Conservation (phyloP, 2,797 vertebrate species). For the Phrynocephalus forsythii region DNA sequence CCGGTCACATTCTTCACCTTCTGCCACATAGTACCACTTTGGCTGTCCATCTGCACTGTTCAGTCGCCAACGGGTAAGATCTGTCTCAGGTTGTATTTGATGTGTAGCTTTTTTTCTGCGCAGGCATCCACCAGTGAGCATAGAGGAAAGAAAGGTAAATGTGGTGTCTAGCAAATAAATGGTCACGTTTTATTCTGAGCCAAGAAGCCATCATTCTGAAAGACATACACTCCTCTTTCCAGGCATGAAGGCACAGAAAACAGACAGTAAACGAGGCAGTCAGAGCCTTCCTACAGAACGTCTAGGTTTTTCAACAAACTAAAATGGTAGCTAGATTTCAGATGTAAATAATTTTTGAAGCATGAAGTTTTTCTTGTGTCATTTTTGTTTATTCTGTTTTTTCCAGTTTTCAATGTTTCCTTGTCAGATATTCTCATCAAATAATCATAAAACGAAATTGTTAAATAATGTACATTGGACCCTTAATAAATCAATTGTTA, state of each 20-base stretch:
- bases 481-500: too few relatives aligned
- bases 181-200: background rate
- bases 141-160: background rate
- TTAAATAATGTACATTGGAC: background rate
- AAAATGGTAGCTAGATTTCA: background rate
- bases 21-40: background rate
- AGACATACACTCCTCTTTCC: too few relatives aligned
- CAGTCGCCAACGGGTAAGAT: constrained; percentile 14
- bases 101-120: background rate
- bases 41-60: background rate
- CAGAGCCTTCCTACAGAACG: background rate
- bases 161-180: background rate
- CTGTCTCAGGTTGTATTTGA: background rate
- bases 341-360: background rate
- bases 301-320: background rate
- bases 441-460: background rate
- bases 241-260: background rate
- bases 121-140: background rate
- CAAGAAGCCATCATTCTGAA: background rate
- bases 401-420: background rate
- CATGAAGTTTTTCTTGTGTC: background rate
- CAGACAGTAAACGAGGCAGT: background rate
- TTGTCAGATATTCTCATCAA: background rate
- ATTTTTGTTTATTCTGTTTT: background rate
- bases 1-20: constrained; percentile 2